A percentile compares a stretch with the other conserved stretches of the same genome.
These are phyloP conservation scores for Balaeniceps rex DNA, from an alignment of 2,113 vertebrate species.

Conservation along the genomic window DNA sequence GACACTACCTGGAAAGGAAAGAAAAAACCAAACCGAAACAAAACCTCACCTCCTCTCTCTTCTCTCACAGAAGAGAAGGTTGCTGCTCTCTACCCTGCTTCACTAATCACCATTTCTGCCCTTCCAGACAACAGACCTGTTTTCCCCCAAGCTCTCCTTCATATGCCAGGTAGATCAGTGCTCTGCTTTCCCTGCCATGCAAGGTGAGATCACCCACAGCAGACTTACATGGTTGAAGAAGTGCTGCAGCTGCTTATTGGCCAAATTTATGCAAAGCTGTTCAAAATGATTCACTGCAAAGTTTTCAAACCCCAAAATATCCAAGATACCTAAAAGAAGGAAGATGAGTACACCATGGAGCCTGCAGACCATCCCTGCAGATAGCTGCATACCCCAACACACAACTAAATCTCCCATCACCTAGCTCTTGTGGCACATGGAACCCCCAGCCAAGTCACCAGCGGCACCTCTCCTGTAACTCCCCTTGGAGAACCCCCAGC, in stretches of 20 bases:
- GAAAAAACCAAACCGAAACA: background rate
- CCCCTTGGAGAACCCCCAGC: no score
- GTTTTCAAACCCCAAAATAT: slow-evolving; percentile 84
- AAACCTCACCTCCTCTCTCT: background rate
- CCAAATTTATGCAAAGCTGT: slow-evolving; percentile 81
- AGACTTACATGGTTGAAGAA: slow-evolving; percentile 79
- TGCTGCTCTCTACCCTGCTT: background rate
- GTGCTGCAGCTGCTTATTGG: slow-evolving; percentile 81
- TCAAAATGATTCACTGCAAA: slow-evolving; percentile 78
- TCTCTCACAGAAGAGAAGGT: background rate
- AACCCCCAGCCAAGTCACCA: no score
- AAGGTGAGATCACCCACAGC: background rate
- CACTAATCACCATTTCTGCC: background rate
- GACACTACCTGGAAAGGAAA: rapidly evolving
- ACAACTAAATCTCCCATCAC: no score
- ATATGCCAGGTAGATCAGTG: background rate
- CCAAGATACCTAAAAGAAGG: slow-evolving; percentile 71
- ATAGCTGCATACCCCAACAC: no score
- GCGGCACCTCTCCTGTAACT: no score
- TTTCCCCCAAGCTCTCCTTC: background rate
- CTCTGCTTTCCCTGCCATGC: background rate
- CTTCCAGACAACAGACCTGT: background rate
- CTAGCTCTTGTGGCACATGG: no score
- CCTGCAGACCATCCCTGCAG: no score
- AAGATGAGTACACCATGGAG: background rate